Conservation (phyloP, 2,113 vertebrate species). For the Oncorhynchus nerka region DNA sequence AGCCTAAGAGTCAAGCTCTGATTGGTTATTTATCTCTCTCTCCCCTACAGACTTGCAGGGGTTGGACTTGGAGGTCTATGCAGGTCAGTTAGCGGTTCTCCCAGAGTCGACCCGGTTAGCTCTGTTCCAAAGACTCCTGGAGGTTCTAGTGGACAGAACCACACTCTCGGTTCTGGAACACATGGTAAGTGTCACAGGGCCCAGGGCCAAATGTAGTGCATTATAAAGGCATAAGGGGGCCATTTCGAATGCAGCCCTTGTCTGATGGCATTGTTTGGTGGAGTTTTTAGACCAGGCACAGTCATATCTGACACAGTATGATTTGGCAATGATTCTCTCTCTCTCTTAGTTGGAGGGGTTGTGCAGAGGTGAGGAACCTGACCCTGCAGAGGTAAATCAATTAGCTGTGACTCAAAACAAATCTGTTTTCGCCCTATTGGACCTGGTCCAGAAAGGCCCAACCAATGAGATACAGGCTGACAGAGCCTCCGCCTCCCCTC, state of each 20-base stretch:
- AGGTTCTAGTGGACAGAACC: slow-evolving; percentile 1
- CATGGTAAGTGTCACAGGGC: not conserved
- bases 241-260: no score
- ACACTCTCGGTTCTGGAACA: slow-evolving; percentile 1
- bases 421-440: not conserved
- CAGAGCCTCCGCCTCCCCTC: not conserved
- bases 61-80: not conserved
- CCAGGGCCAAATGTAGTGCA: not conserved
- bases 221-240: no score
- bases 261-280: no score
- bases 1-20: no score
- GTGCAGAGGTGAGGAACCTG: not conserved
- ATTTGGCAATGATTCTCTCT: not conserved
- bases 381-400: not conserved
- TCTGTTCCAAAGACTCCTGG: not conserved
- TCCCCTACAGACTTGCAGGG: not conserved
- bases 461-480: not conserved
- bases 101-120: not conserved
- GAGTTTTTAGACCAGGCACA: no score
- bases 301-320: no score
- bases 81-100: not conserved
- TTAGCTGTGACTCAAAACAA: not conserved
- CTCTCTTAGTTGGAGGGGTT: not conserved
- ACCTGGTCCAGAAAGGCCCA: not conserved
- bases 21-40: not conserved